These are phyloP conservation scores for Chloroclystis v-ata DNA, from an alignment of 2,888 invertebrate species.

Conservation along the genomic window DNA sequence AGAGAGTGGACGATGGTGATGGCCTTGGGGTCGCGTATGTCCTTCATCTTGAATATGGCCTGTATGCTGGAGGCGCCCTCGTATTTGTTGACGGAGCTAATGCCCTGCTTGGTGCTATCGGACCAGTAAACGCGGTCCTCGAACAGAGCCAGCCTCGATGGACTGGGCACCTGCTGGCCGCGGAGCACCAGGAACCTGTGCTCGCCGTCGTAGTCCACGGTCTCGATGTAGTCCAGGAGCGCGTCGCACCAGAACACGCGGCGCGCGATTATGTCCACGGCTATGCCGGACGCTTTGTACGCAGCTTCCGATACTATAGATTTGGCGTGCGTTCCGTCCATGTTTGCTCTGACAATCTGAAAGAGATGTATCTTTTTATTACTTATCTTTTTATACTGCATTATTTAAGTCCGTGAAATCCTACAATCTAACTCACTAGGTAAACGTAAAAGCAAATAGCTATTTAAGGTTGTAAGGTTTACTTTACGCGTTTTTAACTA, in stretches of 20 bases:
- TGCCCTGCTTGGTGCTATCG: conserved; percentile 92
- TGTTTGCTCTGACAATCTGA: conserved; percentile 88
- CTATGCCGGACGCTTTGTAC: conserved; percentile 94
- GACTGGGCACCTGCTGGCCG: conserved; percentile 91
- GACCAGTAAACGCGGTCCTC: conserved; percentile 95
- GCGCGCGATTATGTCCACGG: conserved; percentile 92
- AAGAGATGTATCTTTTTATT: too few relatives aligned
- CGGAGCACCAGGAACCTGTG: conserved; percentile 88
- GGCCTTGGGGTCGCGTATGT: conserved; percentile 89
- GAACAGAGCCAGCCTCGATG: conserved; percentile 88
- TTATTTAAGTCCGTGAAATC: too few relatives aligned
- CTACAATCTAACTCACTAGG: too few relatives aligned
- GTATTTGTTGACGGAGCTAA: conserved; percentile 92
- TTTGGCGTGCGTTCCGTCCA: conserved; percentile 93
- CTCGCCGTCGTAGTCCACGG: conserved; percentile 94
- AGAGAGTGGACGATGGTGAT: conserved; percentile 89
- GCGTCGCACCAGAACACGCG: conserved; percentile 98
- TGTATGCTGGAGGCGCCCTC: conserved; percentile 88
- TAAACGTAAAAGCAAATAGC: too few relatives aligned
- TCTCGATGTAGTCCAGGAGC: conserved; percentile 95
- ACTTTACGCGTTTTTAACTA: too few relatives aligned
- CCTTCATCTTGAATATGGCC: conserved; percentile 87
- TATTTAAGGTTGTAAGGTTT: too few relatives aligned
- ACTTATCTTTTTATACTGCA: too few relatives aligned
- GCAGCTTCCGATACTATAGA: conserved; percentile 94